These are phyloP conservation scores for Tuta absoluta DNA, from an alignment of 2,888 invertebrate genomes.

Conservation along the genomic window DNA sequence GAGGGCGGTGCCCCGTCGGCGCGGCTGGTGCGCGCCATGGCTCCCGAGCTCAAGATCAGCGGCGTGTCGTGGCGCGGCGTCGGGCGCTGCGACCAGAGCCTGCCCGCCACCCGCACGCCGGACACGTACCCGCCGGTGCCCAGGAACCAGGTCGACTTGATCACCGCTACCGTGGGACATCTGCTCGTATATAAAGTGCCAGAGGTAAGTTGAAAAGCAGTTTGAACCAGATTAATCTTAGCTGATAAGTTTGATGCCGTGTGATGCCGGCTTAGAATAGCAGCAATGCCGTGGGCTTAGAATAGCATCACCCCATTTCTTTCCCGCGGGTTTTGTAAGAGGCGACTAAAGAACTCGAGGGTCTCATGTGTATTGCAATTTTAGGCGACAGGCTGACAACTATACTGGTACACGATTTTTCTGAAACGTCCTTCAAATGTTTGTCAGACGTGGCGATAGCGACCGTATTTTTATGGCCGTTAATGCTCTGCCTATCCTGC, in stretches of 20 bases:
- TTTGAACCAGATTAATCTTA: not conserved
- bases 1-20: constrained; percentile 82
- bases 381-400: no score
- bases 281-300: no score
- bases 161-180: constrained; percentile 91
- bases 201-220: constrained; percentile 75
- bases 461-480: no score
- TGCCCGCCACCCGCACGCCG: constrained; percentile 70
- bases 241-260: not conserved
- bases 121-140: constrained; percentile 89
- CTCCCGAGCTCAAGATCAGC: constrained; percentile 84
- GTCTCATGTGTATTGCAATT: no score
- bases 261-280: no score
- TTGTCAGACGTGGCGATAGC: no score
- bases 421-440: no score
- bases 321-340: no score
- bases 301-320: no score
- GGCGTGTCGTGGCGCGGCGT: constrained; percentile 84
- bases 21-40: constrained; percentile 82
- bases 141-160: constrained; percentile 91
- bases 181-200: constrained; percentile 91
- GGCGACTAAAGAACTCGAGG: no score
- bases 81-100: constrained; percentile 84
- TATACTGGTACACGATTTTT: no score
- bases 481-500: no score